A percentile compares a stretch with the other conserved stretches of the same genome.
Conservation (phyloP, 2,888 invertebrate genomes). For the Cephus nigrinus region DNA sequence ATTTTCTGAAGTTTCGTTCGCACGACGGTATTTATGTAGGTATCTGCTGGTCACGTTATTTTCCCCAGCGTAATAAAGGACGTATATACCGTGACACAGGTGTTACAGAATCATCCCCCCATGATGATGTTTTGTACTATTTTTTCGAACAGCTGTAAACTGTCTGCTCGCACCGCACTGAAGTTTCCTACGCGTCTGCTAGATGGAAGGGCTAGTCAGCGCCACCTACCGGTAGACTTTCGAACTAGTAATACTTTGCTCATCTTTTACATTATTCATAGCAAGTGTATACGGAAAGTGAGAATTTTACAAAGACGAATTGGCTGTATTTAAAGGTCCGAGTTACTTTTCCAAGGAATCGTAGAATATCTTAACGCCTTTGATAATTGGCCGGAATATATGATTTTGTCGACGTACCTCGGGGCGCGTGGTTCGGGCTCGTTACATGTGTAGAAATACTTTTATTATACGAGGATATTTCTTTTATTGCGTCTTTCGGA, state of each 20-base stretch:
- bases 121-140: background rate
- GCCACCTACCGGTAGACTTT: background rate
- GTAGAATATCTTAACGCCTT: slow-evolving; percentile 58
- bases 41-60: background rate
- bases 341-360: slow-evolving; percentile 51
- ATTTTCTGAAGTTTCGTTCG: background rate
- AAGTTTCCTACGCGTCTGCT: background rate
- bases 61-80: background rate
- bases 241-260: background rate
- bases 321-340: slow-evolving; percentile 50
- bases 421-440: background rate
- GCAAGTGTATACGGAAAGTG: background rate
- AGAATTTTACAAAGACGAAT: slow-evolving; percentile 24
- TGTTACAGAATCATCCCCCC: background rate
- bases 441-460: background rate
- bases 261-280: background rate
- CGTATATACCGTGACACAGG: background rate
- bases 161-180: background rate
- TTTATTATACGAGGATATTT: background rate
- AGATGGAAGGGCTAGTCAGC: background rate
- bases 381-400: slow-evolving; percentile 41
- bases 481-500: background rate
- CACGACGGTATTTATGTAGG: background rate
- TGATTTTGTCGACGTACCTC: background rate
- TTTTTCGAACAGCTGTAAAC: background rate